Evolutionary conservation across 2,888 invertebrate species (phyloP).

Genomic region (Alsophila aescularia): DNA sequence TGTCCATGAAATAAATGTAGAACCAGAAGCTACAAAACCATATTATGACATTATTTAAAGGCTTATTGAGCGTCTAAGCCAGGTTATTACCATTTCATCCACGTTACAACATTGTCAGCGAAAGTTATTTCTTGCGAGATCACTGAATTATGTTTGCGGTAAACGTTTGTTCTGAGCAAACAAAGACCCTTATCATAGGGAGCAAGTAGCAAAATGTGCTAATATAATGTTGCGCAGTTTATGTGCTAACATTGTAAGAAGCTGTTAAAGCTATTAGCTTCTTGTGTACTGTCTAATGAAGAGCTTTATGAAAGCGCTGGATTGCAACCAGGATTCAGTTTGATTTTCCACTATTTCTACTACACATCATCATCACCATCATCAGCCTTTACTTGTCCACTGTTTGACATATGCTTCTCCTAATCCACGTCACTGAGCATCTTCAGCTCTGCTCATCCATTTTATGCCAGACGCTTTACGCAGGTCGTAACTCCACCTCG

Average conservation of each 20-base stretch:
- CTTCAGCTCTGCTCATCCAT: too few species aligned
- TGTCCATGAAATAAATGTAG: background rate
- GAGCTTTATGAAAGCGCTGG: too few species aligned
- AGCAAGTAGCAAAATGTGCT: slow-evolving; percentile 10
- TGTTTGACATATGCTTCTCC: too few species aligned
- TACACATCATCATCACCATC: too few species aligned
- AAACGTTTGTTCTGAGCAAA: slow-evolving; percentile 22
- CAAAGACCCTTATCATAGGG: slow-evolving; percentile 24
- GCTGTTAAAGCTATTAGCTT: slow-evolving; percentile 1
- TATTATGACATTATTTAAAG: too few species aligned
- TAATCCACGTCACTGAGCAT: too few species aligned
- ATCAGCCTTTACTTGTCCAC: too few species aligned
- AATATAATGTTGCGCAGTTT: slow-evolving; percentile 12
- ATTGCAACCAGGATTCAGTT: too few species aligned
- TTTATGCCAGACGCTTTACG: too few species aligned
- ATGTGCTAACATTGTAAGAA: slow-evolving; percentile 13
- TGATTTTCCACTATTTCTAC: too few species aligned
- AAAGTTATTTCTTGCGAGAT: slow-evolving; percentile 25
- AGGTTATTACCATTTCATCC: slow-evolving; percentile 25
- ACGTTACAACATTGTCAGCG: slow-evolving; percentile 17
- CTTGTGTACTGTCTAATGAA: background rate
- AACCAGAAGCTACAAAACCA: background rate
- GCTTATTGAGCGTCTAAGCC: slow-evolving; percentile 12
- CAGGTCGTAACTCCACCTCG: too few species aligned
- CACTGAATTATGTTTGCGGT: slow-evolving; percentile 23